These are phyloP conservation scores for Bos indicus DNA, from an alignment of 2,113 vertebrate species.

Conservation along the genomic window DNA sequence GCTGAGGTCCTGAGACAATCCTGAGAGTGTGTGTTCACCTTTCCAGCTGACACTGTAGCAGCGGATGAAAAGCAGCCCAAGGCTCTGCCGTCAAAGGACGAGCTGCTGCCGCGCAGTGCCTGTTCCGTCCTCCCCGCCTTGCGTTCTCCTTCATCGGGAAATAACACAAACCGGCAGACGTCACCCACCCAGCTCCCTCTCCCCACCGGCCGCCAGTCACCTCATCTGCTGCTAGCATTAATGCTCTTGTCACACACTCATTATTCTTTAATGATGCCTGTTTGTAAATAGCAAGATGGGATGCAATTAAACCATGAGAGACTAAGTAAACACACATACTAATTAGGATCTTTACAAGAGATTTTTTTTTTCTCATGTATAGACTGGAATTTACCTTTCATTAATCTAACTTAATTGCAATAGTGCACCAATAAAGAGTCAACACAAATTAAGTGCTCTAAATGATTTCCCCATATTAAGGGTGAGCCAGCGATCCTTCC, in stretches of 20 bases:
- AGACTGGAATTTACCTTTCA: slow-evolving; percentile 87
- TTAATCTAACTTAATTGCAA: slow-evolving; percentile 86
- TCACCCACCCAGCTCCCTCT: background rate
- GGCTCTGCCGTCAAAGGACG: background rate
- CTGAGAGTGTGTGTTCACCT: background rate
- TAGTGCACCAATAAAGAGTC: slow-evolving; percentile 77
- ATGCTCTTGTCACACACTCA: slow-evolving; percentile 65
- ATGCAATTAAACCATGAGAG: slow-evolving; percentile 86
- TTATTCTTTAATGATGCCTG: slow-evolving; percentile 83
- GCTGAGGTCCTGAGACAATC: background rate
- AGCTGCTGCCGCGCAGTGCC: background rate
- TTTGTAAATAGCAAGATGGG: slow-evolving; percentile 87
- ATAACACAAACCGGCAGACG: background rate
- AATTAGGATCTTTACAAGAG: slow-evolving; percentile 83
- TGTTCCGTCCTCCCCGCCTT: background rate
- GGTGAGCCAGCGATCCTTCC: slow-evolving; percentile 44
- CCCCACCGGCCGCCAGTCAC: background rate
- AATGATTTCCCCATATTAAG: slow-evolving; percentile 53
- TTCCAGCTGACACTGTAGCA: background rate
- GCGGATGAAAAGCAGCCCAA: background rate
- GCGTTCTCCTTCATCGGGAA: background rate
- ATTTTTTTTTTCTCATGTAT: slow-evolving; percentile 64
- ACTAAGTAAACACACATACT: slow-evolving; percentile 83
- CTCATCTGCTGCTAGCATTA: slow-evolving; percentile 57
- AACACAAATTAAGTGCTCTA: slow-evolving; percentile 76